Percentiles rank a stretch among this genome's conserved stretches.
Evolutionary conservation across 2,113 vertebrate genomes (phyloP).

Genomic region (Arvicanthis niloticus): DNA sequence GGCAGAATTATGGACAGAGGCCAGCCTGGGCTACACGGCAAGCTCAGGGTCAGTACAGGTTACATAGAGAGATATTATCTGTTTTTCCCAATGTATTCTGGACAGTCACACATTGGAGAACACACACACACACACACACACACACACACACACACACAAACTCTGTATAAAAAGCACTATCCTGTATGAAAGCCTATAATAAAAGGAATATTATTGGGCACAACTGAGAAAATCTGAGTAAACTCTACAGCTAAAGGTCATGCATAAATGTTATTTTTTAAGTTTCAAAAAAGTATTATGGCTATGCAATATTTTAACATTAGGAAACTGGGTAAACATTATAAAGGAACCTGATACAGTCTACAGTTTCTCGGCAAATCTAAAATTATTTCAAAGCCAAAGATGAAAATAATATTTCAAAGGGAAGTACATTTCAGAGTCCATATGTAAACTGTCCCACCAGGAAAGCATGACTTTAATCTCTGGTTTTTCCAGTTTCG

Average conservation of each 20-base stretch:
- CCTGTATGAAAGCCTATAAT: neutral
- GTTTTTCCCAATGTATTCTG: neutral
- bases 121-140: too few species aligned
- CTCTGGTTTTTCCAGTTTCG: neutral
- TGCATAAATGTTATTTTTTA: neutral
- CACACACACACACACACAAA: too few species aligned
- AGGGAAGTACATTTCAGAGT: neutral
- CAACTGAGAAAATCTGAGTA: conserved; percentile 20
- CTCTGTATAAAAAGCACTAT: neutral
- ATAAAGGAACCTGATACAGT: neutral
- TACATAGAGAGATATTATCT: neutral
- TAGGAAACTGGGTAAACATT: neutral
- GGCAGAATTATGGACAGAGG: neutral
- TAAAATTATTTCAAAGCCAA: conserved; percentile 41
- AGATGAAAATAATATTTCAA: neutral
- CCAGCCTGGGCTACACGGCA: neutral
- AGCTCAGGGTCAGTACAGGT: neutral
- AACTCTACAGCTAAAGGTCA: neutral
- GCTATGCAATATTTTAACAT: neutral
- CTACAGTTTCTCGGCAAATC: conserved; percentile 7
- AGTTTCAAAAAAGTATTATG: neutral
- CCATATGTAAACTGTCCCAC: neutral
- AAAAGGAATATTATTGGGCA: neutral
- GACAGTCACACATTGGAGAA: neutral
- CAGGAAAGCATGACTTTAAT: neutral